Conservation (phyloP, 2,888 invertebrate genomes). For the Brachynemurus nebulosus region DNA sequence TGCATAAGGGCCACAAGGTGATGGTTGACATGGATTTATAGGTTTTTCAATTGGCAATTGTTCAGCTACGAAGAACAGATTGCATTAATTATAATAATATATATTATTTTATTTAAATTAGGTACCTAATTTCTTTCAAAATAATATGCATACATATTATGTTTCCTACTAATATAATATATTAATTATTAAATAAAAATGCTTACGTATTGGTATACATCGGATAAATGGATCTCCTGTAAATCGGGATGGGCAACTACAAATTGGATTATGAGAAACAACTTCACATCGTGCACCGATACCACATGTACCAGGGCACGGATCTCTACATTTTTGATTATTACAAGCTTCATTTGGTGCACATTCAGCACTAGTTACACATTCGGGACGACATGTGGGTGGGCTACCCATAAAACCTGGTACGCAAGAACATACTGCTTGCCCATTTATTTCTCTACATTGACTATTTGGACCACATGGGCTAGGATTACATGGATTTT, state of each 20-base stretch:
- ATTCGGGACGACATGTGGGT: slow-evolving; percentile 40
- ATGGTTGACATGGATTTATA: slow-evolving; percentile 41
- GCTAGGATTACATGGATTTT: slow-evolving; percentile 51
- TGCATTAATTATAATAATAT: no score
- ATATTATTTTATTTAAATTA: no score
- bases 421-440: slow-evolving; percentile 41
- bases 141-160: no score
- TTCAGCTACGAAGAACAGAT: no score
- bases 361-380: slow-evolving; percentile 36
- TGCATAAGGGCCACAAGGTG: slow-evolving; percentile 52
- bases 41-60: slow-evolving; percentile 29
- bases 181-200: slow-evolving; percentile 34
- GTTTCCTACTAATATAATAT: no score
- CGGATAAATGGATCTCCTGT: slow-evolving; percentile 51
- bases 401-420: slow-evolving; percentile 35
- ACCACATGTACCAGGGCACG: slow-evolving; percentile 38
- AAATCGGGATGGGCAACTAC: slow-evolving; percentile 45
- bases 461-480: slow-evolving; percentile 44
- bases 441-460: slow-evolving; percentile 40
- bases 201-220: slow-evolving; percentile 27
- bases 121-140: no score
- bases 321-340: slow-evolving; percentile 39
- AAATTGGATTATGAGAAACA: slow-evolving; percentile 45
- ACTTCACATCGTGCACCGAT: slow-evolving; percentile 49
- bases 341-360: slow-evolving; percentile 33